Percentiles rank a stretch among this genome's conserved stretches.
Evolutionary conservation across 1,140 invertebrate species (phyloP).

Genomic region (Drosophila micromelanica): DNA sequence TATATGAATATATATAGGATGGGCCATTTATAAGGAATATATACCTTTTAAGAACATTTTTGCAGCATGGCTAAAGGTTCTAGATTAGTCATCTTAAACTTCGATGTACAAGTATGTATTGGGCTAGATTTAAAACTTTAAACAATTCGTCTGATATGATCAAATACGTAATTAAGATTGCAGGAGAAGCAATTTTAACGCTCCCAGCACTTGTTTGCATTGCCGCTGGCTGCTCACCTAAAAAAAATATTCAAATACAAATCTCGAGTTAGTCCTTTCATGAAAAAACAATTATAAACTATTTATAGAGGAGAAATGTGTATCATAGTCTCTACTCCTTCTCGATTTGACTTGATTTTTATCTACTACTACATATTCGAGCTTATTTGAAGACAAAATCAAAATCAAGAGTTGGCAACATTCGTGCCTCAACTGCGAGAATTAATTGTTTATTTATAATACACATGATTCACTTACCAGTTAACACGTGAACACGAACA

Average conservation of each 20-base stretch:
- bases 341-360: too few species aligned
- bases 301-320: too few species aligned
- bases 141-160: slow-evolving; percentile 81
- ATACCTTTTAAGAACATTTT: slow-evolving; percentile 54
- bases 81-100: slow-evolving; percentile 72
- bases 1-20: too few species aligned
- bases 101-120: slow-evolving; percentile 39
- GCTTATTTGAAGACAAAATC: too few species aligned
- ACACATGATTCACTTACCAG: slow-evolving; percentile 88
- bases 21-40: not conserved
- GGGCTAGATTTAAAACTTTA: slow-evolving; percentile 45
- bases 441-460: not conserved
- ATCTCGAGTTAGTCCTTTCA: not conserved
- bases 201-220: slow-evolving; percentile 92
- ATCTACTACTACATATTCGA: too few species aligned
- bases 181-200: slow-evolving; percentile 87
- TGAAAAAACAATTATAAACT: not conserved
- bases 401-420: too few species aligned
- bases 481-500: slow-evolving; percentile 94
- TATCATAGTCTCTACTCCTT: too few species aligned
- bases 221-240: slow-evolving; percentile 91
- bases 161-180: slow-evolving; percentile 57
- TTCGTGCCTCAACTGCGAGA: too few species aligned
- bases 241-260: slow-evolving; percentile 2
- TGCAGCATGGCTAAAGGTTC: slow-evolving; percentile 20